A percentile compares a stretch with the other conserved stretches of the same genome.
phyloP scores from a whole-genome alignment of 2,113 vertebrate genomes.

The Sinosuthora webbiana region DNA sequence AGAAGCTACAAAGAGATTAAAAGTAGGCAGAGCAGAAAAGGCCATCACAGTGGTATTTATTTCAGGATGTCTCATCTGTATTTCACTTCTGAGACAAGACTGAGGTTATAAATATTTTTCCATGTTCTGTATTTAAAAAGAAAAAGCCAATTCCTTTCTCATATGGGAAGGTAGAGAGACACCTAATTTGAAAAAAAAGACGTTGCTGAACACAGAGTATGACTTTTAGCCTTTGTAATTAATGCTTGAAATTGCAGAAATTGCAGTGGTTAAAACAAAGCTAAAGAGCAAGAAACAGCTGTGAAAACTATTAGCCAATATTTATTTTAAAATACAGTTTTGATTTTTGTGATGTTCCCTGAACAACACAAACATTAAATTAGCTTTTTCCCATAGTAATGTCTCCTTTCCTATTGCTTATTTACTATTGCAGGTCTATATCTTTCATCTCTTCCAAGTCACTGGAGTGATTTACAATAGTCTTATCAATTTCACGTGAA shows the following conservation, averaged over 20 bases:
- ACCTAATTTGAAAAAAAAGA: neutral
- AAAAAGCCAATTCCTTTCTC: neutral
- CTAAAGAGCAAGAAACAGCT: neutral
- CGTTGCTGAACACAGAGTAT: neutral
- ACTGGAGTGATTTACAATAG: constrained; percentile 56
- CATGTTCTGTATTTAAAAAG: neutral
- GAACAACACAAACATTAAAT: neutral
- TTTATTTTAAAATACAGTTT: neutral
- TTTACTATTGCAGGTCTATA: neutral
- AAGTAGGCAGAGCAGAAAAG: neutral
- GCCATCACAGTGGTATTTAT: neutral
- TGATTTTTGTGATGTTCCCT: neutral
- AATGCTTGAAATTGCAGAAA: neutral
- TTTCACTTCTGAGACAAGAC: neutral
- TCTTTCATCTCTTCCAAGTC: constrained; percentile 18
- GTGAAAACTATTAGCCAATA: neutral
- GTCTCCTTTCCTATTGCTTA: neutral
- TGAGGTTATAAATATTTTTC: neutral
- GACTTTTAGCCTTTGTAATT: neutral
- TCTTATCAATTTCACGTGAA: constrained; percentile 79
- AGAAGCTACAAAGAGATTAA: neutral
- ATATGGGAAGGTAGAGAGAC: neutral
- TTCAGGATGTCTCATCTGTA: neutral
- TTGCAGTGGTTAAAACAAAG: neutral
- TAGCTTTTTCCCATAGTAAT: neutral